Conservation (phyloP, 2,888 invertebrate genomes). For the Cataglyphis cursor region DNA sequence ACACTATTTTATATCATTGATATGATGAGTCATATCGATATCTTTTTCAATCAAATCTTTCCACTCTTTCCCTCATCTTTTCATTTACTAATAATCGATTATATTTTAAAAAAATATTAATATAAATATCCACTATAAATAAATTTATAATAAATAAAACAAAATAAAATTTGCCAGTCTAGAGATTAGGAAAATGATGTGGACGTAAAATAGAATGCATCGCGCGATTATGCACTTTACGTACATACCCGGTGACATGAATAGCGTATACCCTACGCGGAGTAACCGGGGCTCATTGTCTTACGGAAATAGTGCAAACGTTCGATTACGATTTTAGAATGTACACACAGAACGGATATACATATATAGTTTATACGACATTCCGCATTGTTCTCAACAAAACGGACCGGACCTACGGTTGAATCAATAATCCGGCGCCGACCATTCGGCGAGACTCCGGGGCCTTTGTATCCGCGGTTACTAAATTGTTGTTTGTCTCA, state of each 20-base stretch:
- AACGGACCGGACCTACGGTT: constrained; percentile 44
- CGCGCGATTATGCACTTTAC: constrained; percentile 31
- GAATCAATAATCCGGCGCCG: constrained; percentile 44
- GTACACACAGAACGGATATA: constrained; percentile 19
- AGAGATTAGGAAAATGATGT: too few species aligned
- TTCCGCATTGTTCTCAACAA: constrained; percentile 43
- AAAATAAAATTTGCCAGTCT: too few species aligned
- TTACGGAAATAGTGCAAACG: constrained; percentile 47
- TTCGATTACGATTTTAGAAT: constrained; percentile 43
- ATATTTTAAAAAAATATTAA: too few species aligned
- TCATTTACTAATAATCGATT: too few species aligned
- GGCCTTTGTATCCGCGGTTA: constrained; percentile 35
- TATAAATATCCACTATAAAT: too few species aligned
- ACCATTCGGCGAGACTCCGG: constrained; percentile 31
- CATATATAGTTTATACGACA: constrained; percentile 50
- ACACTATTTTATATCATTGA: too few species aligned
- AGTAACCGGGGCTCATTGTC: constrained; percentile 27
- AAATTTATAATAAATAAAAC: too few species aligned
- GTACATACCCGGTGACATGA: constrained; percentile 12
- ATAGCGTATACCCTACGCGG: constrained; percentile 20
- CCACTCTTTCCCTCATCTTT: too few species aligned
- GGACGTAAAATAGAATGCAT: background rate
- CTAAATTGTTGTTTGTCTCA: constrained; percentile 57
- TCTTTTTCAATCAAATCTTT: too few species aligned
- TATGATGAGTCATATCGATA: too few species aligned